Percentiles rank a stretch among this genome's conserved stretches.
Evolutionary conservation across 2,888 invertebrate genomes (phyloP).

Genomic region (Idaea dimidiata): DNA sequence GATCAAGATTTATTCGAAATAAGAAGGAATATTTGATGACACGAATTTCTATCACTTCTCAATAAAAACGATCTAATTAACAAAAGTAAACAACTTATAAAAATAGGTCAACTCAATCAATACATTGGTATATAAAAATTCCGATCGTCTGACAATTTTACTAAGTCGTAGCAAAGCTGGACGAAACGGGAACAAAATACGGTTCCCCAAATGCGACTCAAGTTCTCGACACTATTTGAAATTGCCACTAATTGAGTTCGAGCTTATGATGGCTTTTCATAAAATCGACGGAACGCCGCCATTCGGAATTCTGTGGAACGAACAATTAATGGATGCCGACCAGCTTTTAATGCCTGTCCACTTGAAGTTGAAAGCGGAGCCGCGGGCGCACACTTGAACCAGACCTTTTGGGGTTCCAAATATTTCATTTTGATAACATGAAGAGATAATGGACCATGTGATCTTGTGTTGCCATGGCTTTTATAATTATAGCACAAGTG

Average conservation of each 20-base stretch:
- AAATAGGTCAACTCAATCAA: not conserved
- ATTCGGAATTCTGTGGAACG: constrained; percentile 50
- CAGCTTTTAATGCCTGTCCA: constrained; percentile 47
- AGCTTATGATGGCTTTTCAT: constrained; percentile 32
- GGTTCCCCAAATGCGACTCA: constrained; percentile 2
- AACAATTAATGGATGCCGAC: constrained; percentile 50
- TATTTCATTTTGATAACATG: constrained; percentile 26
- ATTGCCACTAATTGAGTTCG: constrained; percentile 28
- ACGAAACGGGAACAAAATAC: not conserved
- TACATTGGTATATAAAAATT: not conserved
- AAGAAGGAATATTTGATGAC: too few species aligned
- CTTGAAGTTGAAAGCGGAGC: constrained; percentile 54
- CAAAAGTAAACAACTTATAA: not conserved
- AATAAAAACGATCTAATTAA: not conserved
- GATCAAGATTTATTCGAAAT: too few species aligned
- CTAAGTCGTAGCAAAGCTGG: not conserved
- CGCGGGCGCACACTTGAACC: constrained; percentile 47
- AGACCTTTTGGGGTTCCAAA: constrained; percentile 33
- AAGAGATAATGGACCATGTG: not conserved
- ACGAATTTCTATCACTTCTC: too few species aligned
- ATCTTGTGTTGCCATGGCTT: not conserved
- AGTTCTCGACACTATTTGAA: constrained; percentile 10
- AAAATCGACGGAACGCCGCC: constrained; percentile 31
- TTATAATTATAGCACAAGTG: not conserved
- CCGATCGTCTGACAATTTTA: not conserved